Evolutionary conservation across 1,140 invertebrate genomes (phyloP).

Genomic region (Leptinotarsa defecta): DNA sequence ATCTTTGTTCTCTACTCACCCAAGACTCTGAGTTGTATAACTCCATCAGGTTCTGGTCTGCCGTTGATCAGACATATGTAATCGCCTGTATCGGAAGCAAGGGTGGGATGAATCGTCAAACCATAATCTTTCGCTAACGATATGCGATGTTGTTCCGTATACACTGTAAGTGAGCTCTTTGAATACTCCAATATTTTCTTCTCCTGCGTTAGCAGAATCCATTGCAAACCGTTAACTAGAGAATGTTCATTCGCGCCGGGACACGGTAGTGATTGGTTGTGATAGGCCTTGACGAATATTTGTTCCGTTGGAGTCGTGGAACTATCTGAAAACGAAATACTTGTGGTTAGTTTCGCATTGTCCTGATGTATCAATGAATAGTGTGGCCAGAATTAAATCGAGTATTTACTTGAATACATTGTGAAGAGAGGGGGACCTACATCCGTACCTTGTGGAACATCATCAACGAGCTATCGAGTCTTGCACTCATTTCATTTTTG

Average conservation of each 20-base stretch:
- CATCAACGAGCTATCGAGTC: too few relatives aligned
- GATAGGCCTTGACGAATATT: conserved; percentile 14
- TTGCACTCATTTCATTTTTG: too few relatives aligned
- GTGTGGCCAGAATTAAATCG: too few relatives aligned
- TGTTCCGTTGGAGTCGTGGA: conserved; percentile 4
- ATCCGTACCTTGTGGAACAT: too few relatives aligned
- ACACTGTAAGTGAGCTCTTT: conserved; percentile 61
- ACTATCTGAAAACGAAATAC: conserved; percentile 13
- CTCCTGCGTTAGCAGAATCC: conserved; percentile 56
- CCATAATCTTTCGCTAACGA: conserved; percentile 56
- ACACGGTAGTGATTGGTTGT: conserved; percentile 59
- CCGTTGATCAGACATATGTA: conserved; percentile 72
- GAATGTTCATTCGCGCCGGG: conserved; percentile 69
- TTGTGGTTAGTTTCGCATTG: too few relatives aligned
- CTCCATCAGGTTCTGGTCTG: conserved; percentile 65
- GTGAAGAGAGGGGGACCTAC: too few relatives aligned
- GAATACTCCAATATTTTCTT: conserved; percentile 60
- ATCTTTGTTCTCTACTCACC: conserved; percentile 56
- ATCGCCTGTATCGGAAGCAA: conserved; percentile 66
- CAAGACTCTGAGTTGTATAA: conserved; percentile 68
- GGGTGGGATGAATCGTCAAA: conserved; percentile 66
- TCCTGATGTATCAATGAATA: too few relatives aligned
- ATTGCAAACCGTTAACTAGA: conserved; percentile 66
- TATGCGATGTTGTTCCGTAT: conserved; percentile 52
- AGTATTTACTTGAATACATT: too few relatives aligned